Evolutionary conservation across 2,113 vertebrate genomes (phyloP), one percentile per base, ranked within the genome.

Genomic region (Triplophysa dalaica): DNA sequence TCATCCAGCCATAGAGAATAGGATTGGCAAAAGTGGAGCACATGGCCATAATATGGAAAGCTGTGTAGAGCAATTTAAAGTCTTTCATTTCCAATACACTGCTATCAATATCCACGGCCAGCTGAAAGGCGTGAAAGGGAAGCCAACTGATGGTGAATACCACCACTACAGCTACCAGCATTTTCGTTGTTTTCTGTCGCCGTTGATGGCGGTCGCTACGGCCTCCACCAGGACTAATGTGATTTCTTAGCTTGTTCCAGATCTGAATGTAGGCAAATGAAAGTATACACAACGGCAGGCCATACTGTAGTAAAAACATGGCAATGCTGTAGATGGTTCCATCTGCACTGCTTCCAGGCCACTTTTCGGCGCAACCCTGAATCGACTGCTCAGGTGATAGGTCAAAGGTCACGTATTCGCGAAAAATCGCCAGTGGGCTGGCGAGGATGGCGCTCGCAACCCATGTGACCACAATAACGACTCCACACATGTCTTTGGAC

Each of bases 1-100:
- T 99, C 97, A 99, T 99, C 97, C 97, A 99, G 62, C 97, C 97
- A 2, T 99, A 99, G 22, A 99, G 94, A 21, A 99, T 91, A 7
- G 97, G 97, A 86, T 99, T 99, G 84, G 94, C 95, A 75, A 98
- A 98, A 0, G 97, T 97, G 10, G 97, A 98, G 87, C 96, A 98
- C 97, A 99, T 98, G 83, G 97, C 96, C 0, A 95, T 91, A 68
- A 98, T 94, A 1, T 98, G 97, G 88, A 98, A 94, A 79, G 96
- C 81, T 0, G 97, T 99, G 90, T 97, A 99, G 84, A 99, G 94
- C 70, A 99, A 91, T 82, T 94, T 95, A 87, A 95, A 99, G 83
- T 97, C 95, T 56, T 93, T 94, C 91, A 98, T 92, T 91, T 97
- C 92, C 70, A 97, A 88, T 63, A 98, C 93, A 1, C 93, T 88